Evolutionary conservation across 2,113 vertebrate species (phyloP).

Genomic region (Hippoglossus stenolepis): DNA sequence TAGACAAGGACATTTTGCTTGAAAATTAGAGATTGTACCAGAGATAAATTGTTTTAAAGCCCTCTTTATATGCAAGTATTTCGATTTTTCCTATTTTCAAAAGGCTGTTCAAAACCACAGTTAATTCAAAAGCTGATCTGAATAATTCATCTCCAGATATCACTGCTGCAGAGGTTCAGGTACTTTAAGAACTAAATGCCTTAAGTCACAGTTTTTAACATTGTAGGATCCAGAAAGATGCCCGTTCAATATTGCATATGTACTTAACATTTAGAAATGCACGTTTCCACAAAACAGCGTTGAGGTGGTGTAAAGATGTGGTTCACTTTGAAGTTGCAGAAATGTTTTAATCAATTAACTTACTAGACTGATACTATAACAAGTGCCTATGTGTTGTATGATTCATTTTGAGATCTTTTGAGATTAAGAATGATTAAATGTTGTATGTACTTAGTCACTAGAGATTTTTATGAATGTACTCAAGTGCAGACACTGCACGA

Average conservation of each 20-base stretch:
- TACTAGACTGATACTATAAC: conserved; percentile 10
- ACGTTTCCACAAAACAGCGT: conserved; percentile 14
- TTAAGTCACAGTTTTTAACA: conserved; percentile 28
- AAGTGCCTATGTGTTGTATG: conserved; percentile 66
- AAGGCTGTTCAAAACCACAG: background rate
- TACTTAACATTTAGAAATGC: conserved; percentile 20
- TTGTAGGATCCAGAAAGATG: conserved; percentile 6
- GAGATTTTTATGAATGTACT: background rate
- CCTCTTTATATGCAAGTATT: conserved; percentile 47
- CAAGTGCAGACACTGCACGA: conserved; percentile 21
- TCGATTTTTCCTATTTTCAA: background rate
- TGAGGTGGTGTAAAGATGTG: background rate
- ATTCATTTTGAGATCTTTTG: conserved; percentile 52
- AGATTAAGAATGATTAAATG: conserved; percentile 45
- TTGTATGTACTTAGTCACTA: conserved; percentile 30
- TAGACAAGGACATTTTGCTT: conserved; percentile 53
- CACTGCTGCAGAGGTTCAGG: conserved; percentile 17
- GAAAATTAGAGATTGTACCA: conserved; percentile 46
- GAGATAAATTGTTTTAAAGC: conserved; percentile 21
- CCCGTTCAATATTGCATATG: background rate
- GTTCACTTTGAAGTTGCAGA: conserved; percentile 28
- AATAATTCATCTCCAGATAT: conserved; percentile 10
- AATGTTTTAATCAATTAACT: conserved; percentile 34
- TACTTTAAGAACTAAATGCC: conserved; percentile 45
- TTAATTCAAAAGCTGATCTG: background rate